Evolutionary conservation across 2,888 invertebrate species (phyloP).

Genomic region (Euphydryas editha): DNA sequence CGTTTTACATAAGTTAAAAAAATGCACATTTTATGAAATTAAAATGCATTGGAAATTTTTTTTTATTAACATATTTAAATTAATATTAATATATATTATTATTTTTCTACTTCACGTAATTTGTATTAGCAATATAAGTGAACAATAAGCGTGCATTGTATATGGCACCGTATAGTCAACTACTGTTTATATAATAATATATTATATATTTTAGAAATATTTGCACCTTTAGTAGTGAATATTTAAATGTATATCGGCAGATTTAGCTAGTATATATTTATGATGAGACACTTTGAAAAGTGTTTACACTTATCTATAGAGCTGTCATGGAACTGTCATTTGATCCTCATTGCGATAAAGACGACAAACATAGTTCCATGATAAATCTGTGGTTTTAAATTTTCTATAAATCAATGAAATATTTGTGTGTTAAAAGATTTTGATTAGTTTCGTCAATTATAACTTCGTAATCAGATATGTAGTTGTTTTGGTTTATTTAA

Average conservation of each 20-base stretch:
- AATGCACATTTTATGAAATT: background rate
- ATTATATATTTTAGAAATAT: constrained; percentile 81
- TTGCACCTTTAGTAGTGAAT: constrained; percentile 82
- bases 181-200: constrained; percentile 76
- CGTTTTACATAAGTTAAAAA: background rate
- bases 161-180: constrained; percentile 75
- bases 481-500: constrained; percentile 80
- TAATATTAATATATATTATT: background rate
- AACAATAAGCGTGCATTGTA: constrained; percentile 76
- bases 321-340: constrained; percentile 23
- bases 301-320: constrained; percentile 38
- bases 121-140: constrained; percentile 35
- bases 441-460: constrained; percentile 80
- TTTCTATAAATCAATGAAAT: constrained; percentile 27
- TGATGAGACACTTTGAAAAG: constrained; percentile 55
- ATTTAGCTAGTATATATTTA: constrained; percentile 73
- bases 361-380: constrained; percentile 15
- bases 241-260: constrained; percentile 79
- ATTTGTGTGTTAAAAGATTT: constrained; percentile 58
- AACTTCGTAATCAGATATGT: constrained; percentile 73
- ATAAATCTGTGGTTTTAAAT: constrained; percentile 18
- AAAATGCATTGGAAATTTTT: background rate
- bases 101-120: constrained; percentile 26
- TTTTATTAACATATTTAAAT: background rate
- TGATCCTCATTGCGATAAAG: background rate